phyloP scores from a whole-genome alignment of 2,797 vertebrate species.

The Odontamblyopus rebecca region DNA sequence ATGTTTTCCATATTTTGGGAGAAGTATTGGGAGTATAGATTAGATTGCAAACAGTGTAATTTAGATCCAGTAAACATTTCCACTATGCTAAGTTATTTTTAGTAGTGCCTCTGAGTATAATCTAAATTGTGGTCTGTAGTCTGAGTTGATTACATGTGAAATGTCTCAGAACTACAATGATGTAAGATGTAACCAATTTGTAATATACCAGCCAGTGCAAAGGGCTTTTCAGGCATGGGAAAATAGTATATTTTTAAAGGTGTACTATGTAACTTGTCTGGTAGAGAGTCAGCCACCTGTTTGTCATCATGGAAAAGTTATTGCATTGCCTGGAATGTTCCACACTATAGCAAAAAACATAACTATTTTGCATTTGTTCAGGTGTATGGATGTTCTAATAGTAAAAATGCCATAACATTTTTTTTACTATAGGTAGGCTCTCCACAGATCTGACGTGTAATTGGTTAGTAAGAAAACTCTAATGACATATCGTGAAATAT shows the following conservation, averaged over 20 bases:
- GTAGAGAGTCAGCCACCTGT: background rate
- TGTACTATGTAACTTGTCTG: background rate
- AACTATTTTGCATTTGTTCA: background rate
- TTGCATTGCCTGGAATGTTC: background rate
- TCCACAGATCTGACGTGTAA: background rate
- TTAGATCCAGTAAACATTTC: slow-evolving; percentile 7
- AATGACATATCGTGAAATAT: background rate
- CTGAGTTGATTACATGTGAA: slow-evolving; percentile 3
- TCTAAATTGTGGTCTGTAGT: slow-evolving; percentile 12
- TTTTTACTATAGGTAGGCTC: background rate
- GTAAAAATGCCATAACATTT: background rate
- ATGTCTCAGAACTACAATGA: background rate
- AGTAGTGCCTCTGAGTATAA: slow-evolving; percentile 4
- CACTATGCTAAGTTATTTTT: slow-evolving; percentile 8
- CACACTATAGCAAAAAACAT: background rate
- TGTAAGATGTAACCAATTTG: slow-evolving; percentile 1
- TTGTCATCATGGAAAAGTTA: background rate
- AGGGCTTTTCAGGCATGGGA: background rate
- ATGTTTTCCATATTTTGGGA: slow-evolving; percentile 39
- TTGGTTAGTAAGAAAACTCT: background rate
- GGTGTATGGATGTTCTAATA: background rate
- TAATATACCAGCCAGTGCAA: background rate
- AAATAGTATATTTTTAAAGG: background rate
- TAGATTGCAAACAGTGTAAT: slow-evolving; percentile 25
- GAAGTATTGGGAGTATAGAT: slow-evolving; percentile 23